Evolutionary conservation across 2,113 vertebrate genomes (phyloP).

Genomic region (Hylia prasina): DNA sequence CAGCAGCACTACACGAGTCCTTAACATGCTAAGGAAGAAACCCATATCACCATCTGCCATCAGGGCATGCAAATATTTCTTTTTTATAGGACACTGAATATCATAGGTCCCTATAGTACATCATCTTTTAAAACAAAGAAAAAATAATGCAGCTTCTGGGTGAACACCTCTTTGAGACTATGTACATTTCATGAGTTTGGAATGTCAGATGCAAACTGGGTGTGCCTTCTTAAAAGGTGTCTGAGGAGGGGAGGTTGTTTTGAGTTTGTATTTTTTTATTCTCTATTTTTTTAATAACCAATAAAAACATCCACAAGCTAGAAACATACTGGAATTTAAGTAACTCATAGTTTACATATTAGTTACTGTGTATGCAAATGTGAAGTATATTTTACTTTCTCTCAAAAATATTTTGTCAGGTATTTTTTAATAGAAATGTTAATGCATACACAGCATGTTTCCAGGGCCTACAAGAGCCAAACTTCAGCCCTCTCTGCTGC

Average conservation of each 20-base stretch:
- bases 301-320: not conserved
- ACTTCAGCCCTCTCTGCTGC: not conserved
- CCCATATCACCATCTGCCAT: not conserved
- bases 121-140: not conserved
- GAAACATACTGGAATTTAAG: not conserved
- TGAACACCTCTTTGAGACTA: not conserved
- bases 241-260: too few relatives aligned
- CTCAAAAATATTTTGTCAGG: not conserved
- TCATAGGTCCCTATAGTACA: not conserved
- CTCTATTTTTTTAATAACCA: not conserved
- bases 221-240: not conserved
- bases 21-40: not conserved
- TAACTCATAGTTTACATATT: not conserved
- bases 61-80: not conserved
- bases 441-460: conserved; percentile 5
- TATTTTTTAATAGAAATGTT: not conserved
- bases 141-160: not conserved
- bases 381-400: not conserved
- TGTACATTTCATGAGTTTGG: not conserved
- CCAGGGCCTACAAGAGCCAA: not conserved
- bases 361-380: not conserved
- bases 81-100: not conserved
- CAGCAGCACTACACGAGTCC: not conserved
- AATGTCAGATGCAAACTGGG: not conserved
- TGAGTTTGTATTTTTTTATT: not conserved